Evolutionary conservation across 2,113 vertebrate genomes (phyloP), one percentile per base, ranked within the genome.

Genomic region (Parotia lawesii): DNA sequence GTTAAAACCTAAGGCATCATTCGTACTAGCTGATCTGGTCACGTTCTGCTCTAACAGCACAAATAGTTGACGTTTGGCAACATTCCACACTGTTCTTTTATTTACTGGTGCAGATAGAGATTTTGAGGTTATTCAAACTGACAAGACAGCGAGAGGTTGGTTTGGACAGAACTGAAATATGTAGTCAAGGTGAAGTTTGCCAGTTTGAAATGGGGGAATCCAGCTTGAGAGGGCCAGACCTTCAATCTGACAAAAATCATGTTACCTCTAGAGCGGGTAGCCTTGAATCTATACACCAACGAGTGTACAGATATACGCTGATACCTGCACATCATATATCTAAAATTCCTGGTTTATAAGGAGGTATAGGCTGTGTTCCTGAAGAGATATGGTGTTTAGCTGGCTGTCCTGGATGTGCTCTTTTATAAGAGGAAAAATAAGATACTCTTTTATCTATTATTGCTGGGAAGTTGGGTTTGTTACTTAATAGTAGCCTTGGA

Each of bases 231-330:
- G 7, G 10, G 16, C 13, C 61, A 93, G 60, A 50, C 33, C 3
- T 86, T 70, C 28, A 84, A 42, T 18, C 3, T 80, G 33, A 27
- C 27, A 54, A 72, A 72, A 6, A 4, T 37, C 4, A 0, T 16
- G 8, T 64, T 65, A 35, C 9, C 31, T 45, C 21, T 47, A 57
- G 56, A 80, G 27, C 11, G 51, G 23, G 19, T 70, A 58, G 35
- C 22, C 19, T 71, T 88, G 29, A 45, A 58, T 48, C 56, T 35
- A 24, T 58, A 58, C 22, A 24, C 56, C n/a, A 19, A 62, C 5
- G 1, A 6, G 16, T 37, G 16, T 20, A 15, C 27, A 69, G 31
- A 47, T 8, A 6, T 69, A 48, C 0, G 0, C 25, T 73, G 45
- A 45, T 73, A 33, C 23, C 28, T 25, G 11, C 28, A 44, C 19